Evolutionary conservation across 1,140 invertebrate genomes (phyloP).

Genomic region (Bombus superbus): DNA sequence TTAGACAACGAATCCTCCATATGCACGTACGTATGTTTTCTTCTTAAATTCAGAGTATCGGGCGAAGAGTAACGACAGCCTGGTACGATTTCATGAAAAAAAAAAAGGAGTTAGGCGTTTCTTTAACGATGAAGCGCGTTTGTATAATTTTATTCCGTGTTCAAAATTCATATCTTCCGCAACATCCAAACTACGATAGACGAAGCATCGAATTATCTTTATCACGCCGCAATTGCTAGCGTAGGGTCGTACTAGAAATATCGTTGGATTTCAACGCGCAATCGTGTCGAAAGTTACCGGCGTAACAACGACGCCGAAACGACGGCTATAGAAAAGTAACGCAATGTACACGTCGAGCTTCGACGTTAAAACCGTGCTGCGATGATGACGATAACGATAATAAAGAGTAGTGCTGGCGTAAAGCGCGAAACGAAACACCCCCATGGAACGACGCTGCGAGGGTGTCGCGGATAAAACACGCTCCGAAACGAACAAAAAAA

Average conservation of each 20-base stretch:
- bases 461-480: slow-evolving; percentile 3
- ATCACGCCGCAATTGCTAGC: not conserved
- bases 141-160: too few species aligned
- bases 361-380: slow-evolving; percentile 53
- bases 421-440: slow-evolving; percentile 12
- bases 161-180: too few species aligned
- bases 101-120: too few species aligned
- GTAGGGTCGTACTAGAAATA: slow-evolving; percentile 20
- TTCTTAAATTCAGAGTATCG: not conserved
- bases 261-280: slow-evolving; percentile 29
- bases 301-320: slow-evolving; percentile 10
- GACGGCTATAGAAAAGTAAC: slow-evolving; percentile 60
- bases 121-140: too few species aligned
- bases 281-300: slow-evolving; percentile 40
- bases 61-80: too few species aligned
- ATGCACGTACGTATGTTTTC: not conserved
- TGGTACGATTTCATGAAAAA: too few species aligned
- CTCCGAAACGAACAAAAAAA: not conserved
- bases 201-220: not conserved
- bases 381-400: slow-evolving; percentile 66
- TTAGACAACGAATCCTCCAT: not conserved
- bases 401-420: slow-evolving; percentile 44
- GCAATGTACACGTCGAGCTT: slow-evolving; percentile 37
- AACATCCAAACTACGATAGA: not conserved
- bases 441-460: not conserved